Conservation (phyloP, 2,113 vertebrate species). For the Epinephelus moara region DNA sequence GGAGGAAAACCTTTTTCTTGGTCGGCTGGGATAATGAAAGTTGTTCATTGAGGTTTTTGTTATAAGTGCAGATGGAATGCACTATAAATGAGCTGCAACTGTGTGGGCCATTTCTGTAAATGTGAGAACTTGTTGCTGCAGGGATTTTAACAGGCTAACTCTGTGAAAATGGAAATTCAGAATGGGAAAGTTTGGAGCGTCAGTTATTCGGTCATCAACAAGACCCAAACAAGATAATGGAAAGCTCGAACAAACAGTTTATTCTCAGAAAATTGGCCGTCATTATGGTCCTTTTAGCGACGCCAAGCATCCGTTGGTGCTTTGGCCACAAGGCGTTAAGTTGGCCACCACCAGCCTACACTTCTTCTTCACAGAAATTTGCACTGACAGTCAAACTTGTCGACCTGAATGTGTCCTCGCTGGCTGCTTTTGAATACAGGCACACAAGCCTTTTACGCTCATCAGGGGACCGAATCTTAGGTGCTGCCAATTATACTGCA, state of each 20-base stretch:
- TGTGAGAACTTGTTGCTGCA: constrained; percentile 66
- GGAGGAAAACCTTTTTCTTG: constrained; percentile 61
- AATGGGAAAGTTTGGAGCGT: constrained; percentile 38
- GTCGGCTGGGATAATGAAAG: constrained; percentile 58
- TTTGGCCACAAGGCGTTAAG: constrained; percentile 19
- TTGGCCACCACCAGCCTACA: constrained; percentile 38
- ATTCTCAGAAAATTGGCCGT: constrained; percentile 33
- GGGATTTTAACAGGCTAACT: constrained; percentile 48
- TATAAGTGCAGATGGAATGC: constrained; percentile 67
- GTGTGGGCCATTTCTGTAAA: constrained; percentile 64
- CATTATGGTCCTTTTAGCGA: constrained; percentile 5
- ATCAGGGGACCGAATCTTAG: constrained; percentile 31
- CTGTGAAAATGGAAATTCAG: constrained; percentile 25
- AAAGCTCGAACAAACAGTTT: constrained; percentile 13
- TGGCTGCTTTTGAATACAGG: constrained; percentile 37
- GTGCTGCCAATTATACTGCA: constrained; percentile 39
- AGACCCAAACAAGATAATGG: constrained; percentile 40
- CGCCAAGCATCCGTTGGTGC: constrained; percentile 30
- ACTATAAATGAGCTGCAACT: constrained; percentile 68
- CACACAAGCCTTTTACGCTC: constrained; percentile 22
- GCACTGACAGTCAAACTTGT: constrained; percentile 58
- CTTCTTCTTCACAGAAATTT: constrained; percentile 36
- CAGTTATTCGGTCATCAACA: constrained; percentile 36
- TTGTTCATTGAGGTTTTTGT: constrained; percentile 77
- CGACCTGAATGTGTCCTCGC: constrained; percentile 29